Percentiles rank a stretch among this genome's conserved stretches.
phyloP scores from a whole-genome alignment of 2,797 vertebrate species.

The Sebastes taczanowskii region DNA sequence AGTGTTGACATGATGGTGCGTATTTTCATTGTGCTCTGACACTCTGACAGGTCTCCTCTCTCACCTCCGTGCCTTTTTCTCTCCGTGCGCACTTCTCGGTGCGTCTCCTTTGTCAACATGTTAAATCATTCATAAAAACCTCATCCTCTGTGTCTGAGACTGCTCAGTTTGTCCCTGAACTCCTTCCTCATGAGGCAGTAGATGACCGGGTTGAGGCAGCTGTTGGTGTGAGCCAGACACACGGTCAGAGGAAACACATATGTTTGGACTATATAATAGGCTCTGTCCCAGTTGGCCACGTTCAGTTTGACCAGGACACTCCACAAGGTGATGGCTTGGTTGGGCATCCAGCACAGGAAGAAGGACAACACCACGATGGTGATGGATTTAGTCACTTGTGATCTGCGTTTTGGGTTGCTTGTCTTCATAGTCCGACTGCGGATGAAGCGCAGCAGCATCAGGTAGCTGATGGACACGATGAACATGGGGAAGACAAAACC shows the following conservation, averaged over 20 bases:
- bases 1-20: neutral
- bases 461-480: conserved; percentile 80
- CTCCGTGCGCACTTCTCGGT: neutral
- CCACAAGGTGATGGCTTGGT: conserved; percentile 83
- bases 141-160: conserved; percentile 61
- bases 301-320: conserved; percentile 85
- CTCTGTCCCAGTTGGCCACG: conserved; percentile 75
- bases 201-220: conserved; percentile 84
- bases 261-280: conserved; percentile 82
- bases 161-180: conserved; percentile 77
- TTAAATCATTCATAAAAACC: neutral
- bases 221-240: conserved; percentile 84
- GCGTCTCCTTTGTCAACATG: conserved; percentile 1
- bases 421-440: conserved; percentile 73
- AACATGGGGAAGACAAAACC: conserved; percentile 82
- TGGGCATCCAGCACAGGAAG: conserved; percentile 84
- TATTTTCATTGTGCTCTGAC: neutral
- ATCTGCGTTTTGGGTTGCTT: conserved; percentile 71
- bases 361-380: conserved; percentile 80
- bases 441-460: conserved; percentile 78
- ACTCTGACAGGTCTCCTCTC: neutral
- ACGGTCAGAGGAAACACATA: conserved; percentile 84
- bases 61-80: neutral
- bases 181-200: conserved; percentile 84
- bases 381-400: conserved; percentile 79